phyloP scores from a whole-genome alignment of 1,140 invertebrate species.

The Ptiloglossa arizonensis region DNA sequence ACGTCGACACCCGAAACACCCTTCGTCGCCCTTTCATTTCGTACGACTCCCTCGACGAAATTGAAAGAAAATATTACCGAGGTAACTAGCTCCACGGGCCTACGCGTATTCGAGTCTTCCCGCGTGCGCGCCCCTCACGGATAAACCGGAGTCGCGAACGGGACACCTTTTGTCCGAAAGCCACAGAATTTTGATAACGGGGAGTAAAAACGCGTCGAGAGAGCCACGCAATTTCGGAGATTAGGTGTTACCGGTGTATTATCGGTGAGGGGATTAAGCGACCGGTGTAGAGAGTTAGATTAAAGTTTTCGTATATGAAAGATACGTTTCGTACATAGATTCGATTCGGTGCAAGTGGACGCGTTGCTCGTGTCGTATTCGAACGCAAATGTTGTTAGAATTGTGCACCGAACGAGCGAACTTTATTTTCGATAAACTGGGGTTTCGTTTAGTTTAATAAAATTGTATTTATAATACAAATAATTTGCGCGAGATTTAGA shows the following conservation, averaged over 20 bases:
- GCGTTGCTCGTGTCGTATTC: too few species aligned
- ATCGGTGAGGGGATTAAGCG: not conserved
- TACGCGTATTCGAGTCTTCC: not conserved
- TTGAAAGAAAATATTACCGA: conserved; percentile 76
- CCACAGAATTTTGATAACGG: conserved; percentile 32
- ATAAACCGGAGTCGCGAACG: not conserved
- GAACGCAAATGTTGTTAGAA: too few species aligned
- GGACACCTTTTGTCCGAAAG: conserved; percentile 16
- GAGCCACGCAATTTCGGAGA: conserved; percentile 16
- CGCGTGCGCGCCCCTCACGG: not conserved
- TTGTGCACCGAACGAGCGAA: too few species aligned
- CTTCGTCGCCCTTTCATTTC: conserved; percentile 37
- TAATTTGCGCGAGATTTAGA: too few species aligned
- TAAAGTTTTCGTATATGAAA: not conserved
- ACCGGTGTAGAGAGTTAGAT: not conserved
- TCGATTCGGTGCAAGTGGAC: too few species aligned
- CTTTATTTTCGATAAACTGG: too few species aligned
- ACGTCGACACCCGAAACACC: conserved; percentile 34
- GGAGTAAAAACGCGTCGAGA: not conserved
- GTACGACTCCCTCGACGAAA: conserved; percentile 53
- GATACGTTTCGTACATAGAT: too few species aligned
- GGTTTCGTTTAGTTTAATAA: too few species aligned
- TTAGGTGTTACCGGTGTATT: conserved; percentile 1
- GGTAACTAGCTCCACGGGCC: conserved; percentile 59
- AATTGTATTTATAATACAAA: too few species aligned